A percentile compares a stretch with the other conserved stretches of the same genome.
These are phyloP conservation scores for Telenomus remus DNA, from an alignment of 1,140 invertebrate genomes.

Conservation along the genomic window DNA sequence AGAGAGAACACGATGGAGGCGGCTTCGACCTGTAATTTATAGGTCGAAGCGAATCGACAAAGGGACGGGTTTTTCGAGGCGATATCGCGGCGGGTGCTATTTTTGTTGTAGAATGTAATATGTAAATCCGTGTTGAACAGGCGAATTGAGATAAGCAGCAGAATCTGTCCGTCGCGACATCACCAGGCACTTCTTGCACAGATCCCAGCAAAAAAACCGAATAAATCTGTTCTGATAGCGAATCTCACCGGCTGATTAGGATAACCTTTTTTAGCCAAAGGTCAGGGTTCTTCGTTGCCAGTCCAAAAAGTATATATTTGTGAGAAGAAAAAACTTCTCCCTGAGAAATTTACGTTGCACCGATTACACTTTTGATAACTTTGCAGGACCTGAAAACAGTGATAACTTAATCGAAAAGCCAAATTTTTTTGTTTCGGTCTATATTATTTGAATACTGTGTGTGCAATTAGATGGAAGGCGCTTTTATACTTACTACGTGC, in stretches of 20 bases:
- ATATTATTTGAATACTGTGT: slow-evolving; percentile 76
- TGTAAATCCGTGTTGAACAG: slow-evolving; percentile 60
- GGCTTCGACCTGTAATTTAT: slow-evolving; percentile 70
- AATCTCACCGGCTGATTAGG: slow-evolving; percentile 29
- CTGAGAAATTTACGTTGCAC: slow-evolving; percentile 1
- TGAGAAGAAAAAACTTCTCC: slow-evolving; percentile 19
- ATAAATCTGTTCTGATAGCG: slow-evolving; percentile 40
- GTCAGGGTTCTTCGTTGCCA: slow-evolving; percentile 20
- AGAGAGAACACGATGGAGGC: slow-evolving; percentile 56
- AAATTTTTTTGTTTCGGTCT: too few relatives aligned
- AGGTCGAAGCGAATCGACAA: slow-evolving; percentile 67
- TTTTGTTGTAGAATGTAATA: slow-evolving; percentile 62
- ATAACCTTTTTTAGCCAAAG: slow-evolving; percentile 14
- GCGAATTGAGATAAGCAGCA: slow-evolving; percentile 55
- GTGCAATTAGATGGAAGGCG: slow-evolving; percentile 76
- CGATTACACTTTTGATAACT: slow-evolving; percentile 25
- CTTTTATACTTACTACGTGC: slow-evolving; percentile 63
- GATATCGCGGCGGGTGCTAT: slow-evolving; percentile 56
- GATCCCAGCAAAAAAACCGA: slow-evolving; percentile 27
- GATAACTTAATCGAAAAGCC: too few relatives aligned
- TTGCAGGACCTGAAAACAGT: slow-evolving; percentile 21
- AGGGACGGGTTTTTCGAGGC: slow-evolving; percentile 44
- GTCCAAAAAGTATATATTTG: slow-evolving; percentile 16
- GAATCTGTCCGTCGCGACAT: slow-evolving; percentile 35
- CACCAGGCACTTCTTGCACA: slow-evolving; percentile 32